Base-by-base conservation (phyloP, 2,888 invertebrate species). In the Dryocosmus kuriphilus region DNA sequence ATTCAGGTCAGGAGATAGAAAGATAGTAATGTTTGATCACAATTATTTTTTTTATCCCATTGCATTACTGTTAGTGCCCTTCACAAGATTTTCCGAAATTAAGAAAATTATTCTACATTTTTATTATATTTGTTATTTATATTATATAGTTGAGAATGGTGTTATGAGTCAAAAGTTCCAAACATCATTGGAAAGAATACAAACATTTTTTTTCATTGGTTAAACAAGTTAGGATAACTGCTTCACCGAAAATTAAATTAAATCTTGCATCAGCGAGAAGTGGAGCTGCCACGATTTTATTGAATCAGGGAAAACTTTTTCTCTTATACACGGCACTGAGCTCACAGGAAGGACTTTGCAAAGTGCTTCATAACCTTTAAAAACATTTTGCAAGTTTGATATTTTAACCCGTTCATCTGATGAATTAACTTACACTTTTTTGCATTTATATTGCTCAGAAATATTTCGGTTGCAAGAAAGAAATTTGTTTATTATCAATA, bases 331-430 rank as follows among this genome's bases (percentile, higher is more conserved):
- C 6, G 16, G 9, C 8, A 38, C 38, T 16, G 14, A 38, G 24
- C 41, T 14, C 41, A 16, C 41, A 41, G 14, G 24, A 65, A 27
- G 14, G 16, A 65, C 41, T 24, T 65, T 24, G 16, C 11, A 41
- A 65, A 38, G 65, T 41, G 22, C 41, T 65, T 16, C 14, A 41
- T 65, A 38, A 65, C 27, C 27, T 41, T 67, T 46, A 9, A 46
- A 41, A 46, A 19, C 27, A 22, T 16, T 63, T 63, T 24, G 19
- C 11, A 8, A 19, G 16, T 67, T 67, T 27, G 19, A 7, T 41
- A 46, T 46, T 46, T 46, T 27, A 67, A 51, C n/a, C 51, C n/a
- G 51, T 51, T 51, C 51, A n/a, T n/a, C 8, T n/a, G 8, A n/a
- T 51, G 8, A n/a, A 51, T 9, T 51, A n/a, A n/a, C 6, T n/a